Base-by-base conservation (phyloP, 2,888 invertebrate genomes). In the Chloromyia formosa region DNA sequence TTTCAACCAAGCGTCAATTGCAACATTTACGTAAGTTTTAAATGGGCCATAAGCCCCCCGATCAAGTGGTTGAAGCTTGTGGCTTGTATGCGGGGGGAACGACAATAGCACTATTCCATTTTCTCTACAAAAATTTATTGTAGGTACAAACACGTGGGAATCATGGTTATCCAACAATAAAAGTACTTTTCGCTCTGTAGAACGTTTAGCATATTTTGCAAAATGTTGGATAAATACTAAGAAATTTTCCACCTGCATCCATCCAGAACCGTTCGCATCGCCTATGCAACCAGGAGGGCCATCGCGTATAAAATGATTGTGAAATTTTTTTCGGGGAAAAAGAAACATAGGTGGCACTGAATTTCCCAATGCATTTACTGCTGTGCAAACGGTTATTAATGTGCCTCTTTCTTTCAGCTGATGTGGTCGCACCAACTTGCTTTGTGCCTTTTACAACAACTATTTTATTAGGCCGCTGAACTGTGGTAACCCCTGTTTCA, bases 401-500 rank as follows among this genome's bases (percentile, higher is more conserved):
- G 78, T 79, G 27, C 82, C 82, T 68, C 81, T 75, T 79, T 84
- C 83, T 3, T 79, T n/a, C n/a, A n/a, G n/a, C 82, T 20, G 83
- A 84, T 10, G 82, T 82, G 7, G 83, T 64, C 18, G 78, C 74
- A 12, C 82, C 83, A 7, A 85, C 80, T 78, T 84, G 83, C 62
- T 80, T n/a, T n/a, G n/a, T 80, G n/a, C 84, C 84, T 77, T 58
- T 58, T 22, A 14, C 14, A 40, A 61, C 73, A 75, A 80, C 79
- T 4, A 80, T 56, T 22, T 80, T 81, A 14, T 78, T 79, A 0
- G 80, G 81, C 60, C 80, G 80, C 27, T 74, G 74, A 1, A 80
- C 80, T 3, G 80, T 80, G 14, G 77, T 77, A 3, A 81, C 79
- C 18, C 79, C 80, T 40, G 80, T 80, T 58, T 81, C 80, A 75